phyloP scores from a whole-genome alignment of 2,888 invertebrate genomes.

The Kuschelorhynchus macadamiae region DNA sequence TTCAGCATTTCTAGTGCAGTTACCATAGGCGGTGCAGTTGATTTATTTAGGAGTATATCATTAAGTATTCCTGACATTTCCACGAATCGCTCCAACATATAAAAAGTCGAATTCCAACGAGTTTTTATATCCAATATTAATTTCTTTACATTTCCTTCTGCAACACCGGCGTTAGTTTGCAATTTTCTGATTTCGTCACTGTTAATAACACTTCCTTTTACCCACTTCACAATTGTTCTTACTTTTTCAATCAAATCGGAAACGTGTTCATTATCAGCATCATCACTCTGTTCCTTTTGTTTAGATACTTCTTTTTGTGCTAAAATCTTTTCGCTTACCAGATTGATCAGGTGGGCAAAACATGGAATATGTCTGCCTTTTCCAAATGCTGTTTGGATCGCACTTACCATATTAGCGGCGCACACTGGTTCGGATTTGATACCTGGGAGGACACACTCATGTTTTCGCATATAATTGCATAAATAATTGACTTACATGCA shows the following conservation, averaged over 20 bases:
- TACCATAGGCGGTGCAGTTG: not conserved
- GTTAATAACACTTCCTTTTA: not conserved
- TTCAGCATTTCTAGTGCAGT: not conserved
- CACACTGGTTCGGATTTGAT: too few relatives aligned
- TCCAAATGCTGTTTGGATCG: too few relatives aligned
- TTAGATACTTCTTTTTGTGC: not conserved
- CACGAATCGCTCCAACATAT: slow-evolving; percentile 5
- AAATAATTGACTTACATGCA: too few relatives aligned
- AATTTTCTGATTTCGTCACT: slow-evolving; percentile 7
- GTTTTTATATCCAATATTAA: slow-evolving; percentile 12
- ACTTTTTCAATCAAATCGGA: not conserved
- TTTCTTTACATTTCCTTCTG: too few relatives aligned
- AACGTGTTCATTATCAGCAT: not conserved
- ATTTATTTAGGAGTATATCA: not conserved
- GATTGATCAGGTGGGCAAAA: too few relatives aligned
- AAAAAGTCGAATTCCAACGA: slow-evolving; percentile 6
- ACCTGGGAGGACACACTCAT: too few relatives aligned
- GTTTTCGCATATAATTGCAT: too few relatives aligned
- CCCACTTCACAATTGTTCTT: not conserved
- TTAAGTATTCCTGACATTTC: slow-evolving; percentile 1
- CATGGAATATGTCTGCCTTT: too few relatives aligned
- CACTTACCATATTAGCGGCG: too few relatives aligned
- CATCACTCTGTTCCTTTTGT: not conserved
- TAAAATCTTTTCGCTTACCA: not conserved
- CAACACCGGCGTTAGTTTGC: not conserved